Evolutionary conservation across 2,113 vertebrate genomes (phyloP).

Genomic region (Dissostichus mawsoni): DNA sequence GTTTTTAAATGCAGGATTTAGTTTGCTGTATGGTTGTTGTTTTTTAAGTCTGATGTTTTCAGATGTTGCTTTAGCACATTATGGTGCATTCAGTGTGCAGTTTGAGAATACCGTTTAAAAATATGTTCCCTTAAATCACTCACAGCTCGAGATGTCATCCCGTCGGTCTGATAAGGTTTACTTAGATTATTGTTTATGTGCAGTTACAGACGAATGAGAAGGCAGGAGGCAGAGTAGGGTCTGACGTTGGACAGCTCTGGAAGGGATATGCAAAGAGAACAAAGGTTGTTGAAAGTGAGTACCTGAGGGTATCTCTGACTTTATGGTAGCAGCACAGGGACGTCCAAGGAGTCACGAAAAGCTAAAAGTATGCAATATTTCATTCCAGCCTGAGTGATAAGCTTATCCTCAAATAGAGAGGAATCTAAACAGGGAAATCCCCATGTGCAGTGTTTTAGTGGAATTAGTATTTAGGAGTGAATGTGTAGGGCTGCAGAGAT

Average conservation of each 20-base stretch:
- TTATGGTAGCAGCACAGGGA: background rate
- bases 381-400: background rate
- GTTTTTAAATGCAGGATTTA: background rate
- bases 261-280: background rate
- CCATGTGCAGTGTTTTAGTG: background rate
- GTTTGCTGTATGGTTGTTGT: constrained; percentile 27
- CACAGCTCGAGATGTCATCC: constrained; percentile 8
- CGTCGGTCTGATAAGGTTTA: background rate
- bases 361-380: background rate
- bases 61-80: constrained; percentile 1
- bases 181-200: constrained; percentile 40
- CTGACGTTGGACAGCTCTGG: background rate
- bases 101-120: constrained; percentile 1
- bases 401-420: background rate
- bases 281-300: constrained; percentile 30
- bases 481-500: constrained; percentile 15
- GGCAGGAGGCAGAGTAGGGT: background rate
- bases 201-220: constrained; percentile 23
- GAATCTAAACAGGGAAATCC: background rate
- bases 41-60: background rate
- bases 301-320: background rate
- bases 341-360: background rate
- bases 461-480: background rate
- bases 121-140: constrained; percentile 7
- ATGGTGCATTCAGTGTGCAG: background rate